Evolutionary conservation across 2,797 vertebrate genomes (phyloP).

Genomic region (Peromyscus attwateri): DNA sequence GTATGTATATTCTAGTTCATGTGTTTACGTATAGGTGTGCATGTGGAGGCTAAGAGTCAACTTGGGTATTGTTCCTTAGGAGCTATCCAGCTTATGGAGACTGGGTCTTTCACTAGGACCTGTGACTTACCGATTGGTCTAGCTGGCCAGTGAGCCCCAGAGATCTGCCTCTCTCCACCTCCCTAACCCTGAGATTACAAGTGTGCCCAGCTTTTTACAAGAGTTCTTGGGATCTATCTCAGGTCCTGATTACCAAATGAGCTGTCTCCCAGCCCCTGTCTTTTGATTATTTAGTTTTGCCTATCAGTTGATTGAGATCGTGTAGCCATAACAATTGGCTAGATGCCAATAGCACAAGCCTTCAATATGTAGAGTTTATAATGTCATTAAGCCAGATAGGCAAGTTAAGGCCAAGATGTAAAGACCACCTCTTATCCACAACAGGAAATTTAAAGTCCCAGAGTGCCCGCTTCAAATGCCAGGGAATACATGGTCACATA

Average conservation of each 20-base stretch:
- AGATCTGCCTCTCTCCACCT: background rate
- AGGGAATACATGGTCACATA: rapidly evolving
- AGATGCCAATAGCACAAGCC: background rate
- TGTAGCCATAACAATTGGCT: background rate
- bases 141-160: background rate
- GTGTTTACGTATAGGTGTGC: background rate
- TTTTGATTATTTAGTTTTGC: background rate
- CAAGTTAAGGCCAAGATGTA: background rate
- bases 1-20: background rate
- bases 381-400: background rate
- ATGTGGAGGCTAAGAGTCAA: background rate
- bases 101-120: too few species aligned
- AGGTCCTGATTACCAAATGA: background rate
- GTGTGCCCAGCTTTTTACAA: background rate
- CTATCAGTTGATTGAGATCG: background rate
- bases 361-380: rapidly evolving
- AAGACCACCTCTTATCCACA: background rate
- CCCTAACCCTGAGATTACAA: background rate
- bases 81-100: too few species aligned
- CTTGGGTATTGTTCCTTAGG: background rate
- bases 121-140: background rate
- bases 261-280: too few species aligned
- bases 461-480: background rate
- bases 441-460: background rate
- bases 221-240: background rate